Base-by-base conservation (phyloP, 2,888 invertebrate genomes). In the Drosophila stalkeri region DNA sequence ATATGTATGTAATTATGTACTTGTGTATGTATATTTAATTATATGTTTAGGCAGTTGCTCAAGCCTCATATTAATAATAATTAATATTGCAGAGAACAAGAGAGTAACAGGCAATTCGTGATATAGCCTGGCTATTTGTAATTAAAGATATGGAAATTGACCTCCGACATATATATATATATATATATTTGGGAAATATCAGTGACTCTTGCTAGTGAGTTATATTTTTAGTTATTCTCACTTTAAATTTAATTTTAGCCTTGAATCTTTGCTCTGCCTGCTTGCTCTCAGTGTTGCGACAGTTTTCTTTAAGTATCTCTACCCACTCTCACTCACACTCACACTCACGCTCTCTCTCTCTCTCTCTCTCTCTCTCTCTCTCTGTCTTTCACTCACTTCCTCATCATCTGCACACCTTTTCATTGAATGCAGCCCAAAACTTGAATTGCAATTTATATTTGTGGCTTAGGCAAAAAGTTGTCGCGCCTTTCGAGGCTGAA, bases 361-460 rank as follows among this genome's bases (percentile, higher is more conserved):
- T 12, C 51, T 1, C 18, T 20, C 20, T 1, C n/a, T 14, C 16
- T 1, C 14, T 7, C 14, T 20, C 16, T 20, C 11, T 37, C 2
- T 9, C 51, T 18, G 18, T 12, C 18, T n/a, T 12, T 33, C n/a
- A 33, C 37, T n/a, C 54, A 1, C 6, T 39, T 47, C 56, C 52
- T 14, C 37, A 1, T 1, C 35, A 18, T 11, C 57, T 35, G 11
- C 31, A 49, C 14, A 16, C 16, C 23, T 27, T 39, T 31, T 11
- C 8, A 23, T 35, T 35, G 43, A 12, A 46, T 41, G 57, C 51
- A 43, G 55, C 23, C 60, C 33, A 55, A 62, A 69, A 70, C 57
- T 68, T 66, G 67, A 80, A 76, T 51, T 76, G 66, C 49, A 74
- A 37, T 56, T 64, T 55, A 49, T 57, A 43, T 61, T 67, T 61